phyloP scores from a whole-genome alignment of 2,797 vertebrate species.

The Perodicticus potto region DNA sequence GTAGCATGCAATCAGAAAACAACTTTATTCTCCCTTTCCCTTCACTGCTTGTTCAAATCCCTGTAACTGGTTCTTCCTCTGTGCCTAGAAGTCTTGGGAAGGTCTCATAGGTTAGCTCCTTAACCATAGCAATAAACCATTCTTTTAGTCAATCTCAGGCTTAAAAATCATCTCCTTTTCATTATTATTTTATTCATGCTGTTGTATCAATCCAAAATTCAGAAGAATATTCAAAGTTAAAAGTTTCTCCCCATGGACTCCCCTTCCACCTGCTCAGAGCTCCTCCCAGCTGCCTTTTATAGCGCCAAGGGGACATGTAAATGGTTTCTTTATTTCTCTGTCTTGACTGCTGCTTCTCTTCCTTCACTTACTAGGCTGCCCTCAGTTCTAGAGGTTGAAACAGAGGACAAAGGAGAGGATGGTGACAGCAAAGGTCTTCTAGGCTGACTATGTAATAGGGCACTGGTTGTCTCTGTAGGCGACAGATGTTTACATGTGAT shows the following conservation, averaged over 20 bases:
- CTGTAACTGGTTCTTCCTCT: not conserved
- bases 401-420: not conserved
- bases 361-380: not conserved
- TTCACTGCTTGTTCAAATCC: not conserved
- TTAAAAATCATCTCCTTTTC: constrained; percentile 18
- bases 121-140: not conserved
- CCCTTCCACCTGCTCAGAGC: not conserved
- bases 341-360: not conserved
- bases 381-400: not conserved
- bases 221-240: not conserved
- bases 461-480: not conserved
- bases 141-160: not conserved
- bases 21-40: not conserved
- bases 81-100: not conserved
- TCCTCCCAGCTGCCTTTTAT: not conserved
- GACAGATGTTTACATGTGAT: not conserved
- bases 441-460: not conserved
- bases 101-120: not conserved
- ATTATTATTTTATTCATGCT: constrained; percentile 2
- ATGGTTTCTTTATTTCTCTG: not conserved
- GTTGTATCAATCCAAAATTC: not conserved
- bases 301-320: not conserved
- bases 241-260: not conserved
- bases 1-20: constrained; percentile 22
- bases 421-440: not conserved